phyloP scores from a whole-genome alignment of 2,888 invertebrate genomes.

The Eupithecia subumbrata region DNA sequence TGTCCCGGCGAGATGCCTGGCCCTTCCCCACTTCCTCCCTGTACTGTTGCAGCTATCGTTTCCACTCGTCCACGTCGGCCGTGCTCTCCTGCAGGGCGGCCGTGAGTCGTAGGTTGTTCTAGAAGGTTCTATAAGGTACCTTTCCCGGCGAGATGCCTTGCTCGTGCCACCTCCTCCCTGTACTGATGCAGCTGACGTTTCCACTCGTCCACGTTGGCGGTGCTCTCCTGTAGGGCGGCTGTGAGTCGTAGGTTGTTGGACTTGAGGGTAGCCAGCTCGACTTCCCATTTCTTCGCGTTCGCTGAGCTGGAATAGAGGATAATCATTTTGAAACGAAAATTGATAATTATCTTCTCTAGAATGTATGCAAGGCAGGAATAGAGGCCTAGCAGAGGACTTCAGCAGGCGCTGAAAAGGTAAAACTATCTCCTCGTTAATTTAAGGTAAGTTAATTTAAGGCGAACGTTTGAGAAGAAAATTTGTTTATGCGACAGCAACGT shows the following conservation, averaged over 20 bases:
- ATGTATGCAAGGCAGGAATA: no score
- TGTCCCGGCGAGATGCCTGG: slow-evolving; percentile 83
- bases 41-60: slow-evolving; percentile 96
- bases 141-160: slow-evolving; percentile 83
- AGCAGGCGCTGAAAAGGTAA: no score
- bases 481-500: no score
- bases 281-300: slow-evolving; percentile 99
- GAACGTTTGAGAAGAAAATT: no score
- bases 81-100: slow-evolving; percentile 97
- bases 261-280: slow-evolving; percentile 97
- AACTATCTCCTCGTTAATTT: no score
- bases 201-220: slow-evolving; percentile 99
- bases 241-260: slow-evolving; percentile 98
- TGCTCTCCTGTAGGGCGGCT: slow-evolving; percentile 96
- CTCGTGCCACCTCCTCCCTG: slow-evolving; percentile 94
- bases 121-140: slow-evolving; percentile 52
- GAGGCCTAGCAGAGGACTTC: no score
- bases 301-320: slow-evolving; percentile 88
- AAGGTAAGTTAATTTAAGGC: no score
- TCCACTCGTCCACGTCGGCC: slow-evolving; percentile 99
- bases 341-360: no score
- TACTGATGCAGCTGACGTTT: slow-evolving; percentile 97
- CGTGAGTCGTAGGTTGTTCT: slow-evolving; percentile 93
- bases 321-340: not conserved
- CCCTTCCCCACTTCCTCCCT: slow-evolving; percentile 94